phyloP scores from a whole-genome alignment of 2,797 vertebrate species.

The Tangara arthus region DNA sequence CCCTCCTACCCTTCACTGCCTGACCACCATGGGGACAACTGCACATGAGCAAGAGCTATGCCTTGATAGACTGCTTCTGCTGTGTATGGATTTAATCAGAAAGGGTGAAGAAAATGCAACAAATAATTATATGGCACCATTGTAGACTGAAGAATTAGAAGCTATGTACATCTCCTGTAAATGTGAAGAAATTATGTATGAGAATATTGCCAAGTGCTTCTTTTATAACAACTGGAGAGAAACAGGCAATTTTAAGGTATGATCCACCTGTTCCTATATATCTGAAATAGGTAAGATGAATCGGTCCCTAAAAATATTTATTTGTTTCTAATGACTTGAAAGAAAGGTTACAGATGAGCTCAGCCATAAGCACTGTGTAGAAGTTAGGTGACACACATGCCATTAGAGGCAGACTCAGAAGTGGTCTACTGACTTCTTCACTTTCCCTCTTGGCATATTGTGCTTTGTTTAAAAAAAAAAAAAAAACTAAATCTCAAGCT shows the following conservation, averaged over 20 bases:
- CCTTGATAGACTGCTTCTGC: neutral
- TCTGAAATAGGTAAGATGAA: neutral
- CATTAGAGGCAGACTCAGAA: neutral
- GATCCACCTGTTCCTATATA: neutral
- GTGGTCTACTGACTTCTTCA: neutral
- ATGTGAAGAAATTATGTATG: neutral
- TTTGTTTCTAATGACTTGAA: neutral
- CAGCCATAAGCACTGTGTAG: neutral
- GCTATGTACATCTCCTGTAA: neutral
- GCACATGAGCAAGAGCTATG: fast-evolving
- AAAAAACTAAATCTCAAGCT: neutral
- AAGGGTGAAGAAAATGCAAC: neutral
- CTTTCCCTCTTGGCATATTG: neutral
- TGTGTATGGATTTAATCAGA: neutral
- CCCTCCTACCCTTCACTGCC: fast-evolving
- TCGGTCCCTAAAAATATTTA: neutral
- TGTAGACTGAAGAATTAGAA: neutral
- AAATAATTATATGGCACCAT: neutral
- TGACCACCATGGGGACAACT: fast-evolving
- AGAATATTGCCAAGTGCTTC: neutral
- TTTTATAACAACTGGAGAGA: neutral
- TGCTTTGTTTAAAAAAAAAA: neutral
- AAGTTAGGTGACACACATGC: neutral
- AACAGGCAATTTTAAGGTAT: neutral
- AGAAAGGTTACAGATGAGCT: neutral